Base-by-base conservation (phyloP, 2,888 invertebrate species). In the Tiliacea aurago region DNA sequence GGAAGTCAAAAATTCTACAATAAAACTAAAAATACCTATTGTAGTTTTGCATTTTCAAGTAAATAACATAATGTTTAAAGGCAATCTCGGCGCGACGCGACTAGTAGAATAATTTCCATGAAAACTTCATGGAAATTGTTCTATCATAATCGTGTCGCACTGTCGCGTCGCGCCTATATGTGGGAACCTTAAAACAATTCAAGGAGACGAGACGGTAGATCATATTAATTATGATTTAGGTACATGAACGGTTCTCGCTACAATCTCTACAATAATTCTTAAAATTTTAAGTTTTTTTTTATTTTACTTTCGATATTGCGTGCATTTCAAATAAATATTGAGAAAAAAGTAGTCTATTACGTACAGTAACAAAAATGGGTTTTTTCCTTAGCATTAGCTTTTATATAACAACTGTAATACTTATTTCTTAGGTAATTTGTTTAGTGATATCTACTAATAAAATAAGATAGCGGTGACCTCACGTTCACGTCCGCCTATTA, bases 391-490 rank as follows among this genome's bases (percentile, higher is more conserved):
- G 20, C 28, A 47, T 47, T 28, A 7, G 13, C 13, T 28, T 45
- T 20, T 28, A 20, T 15, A 63, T n/a, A n/a, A n/a, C 20, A 64
- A 33, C 49, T 15, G 13, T 49, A 20, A 64, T 33, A 49, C 49
- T n/a, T 64, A 64, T n/a, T 49, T 33, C 15, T 47, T 63, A 33
- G 6, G 10, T 64, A n/a, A n/a, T 64, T 51, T 51, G 33, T 49
- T n/a, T 64, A n/a, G 47, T 64, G 10, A 18, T 49, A 49, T 33
- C 33, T 49, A 33, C 33, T 51, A 33, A 64, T 37, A 64, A 33
- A n/a, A 5, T 18, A 33, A 33, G 64, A 33, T 53, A 64, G 64
- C 53, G 18, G 10, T 64, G 64, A 64, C 51, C 51, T 51, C 33
- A n/a, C 51, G 33, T 64, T 49, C 10, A 33, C 33, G n/a, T n/a